Evolutionary conservation across 2,888 invertebrate species (phyloP), one percentile per base, ranked within the genome.

Genomic region (Deladenus siricidicola): DNA sequence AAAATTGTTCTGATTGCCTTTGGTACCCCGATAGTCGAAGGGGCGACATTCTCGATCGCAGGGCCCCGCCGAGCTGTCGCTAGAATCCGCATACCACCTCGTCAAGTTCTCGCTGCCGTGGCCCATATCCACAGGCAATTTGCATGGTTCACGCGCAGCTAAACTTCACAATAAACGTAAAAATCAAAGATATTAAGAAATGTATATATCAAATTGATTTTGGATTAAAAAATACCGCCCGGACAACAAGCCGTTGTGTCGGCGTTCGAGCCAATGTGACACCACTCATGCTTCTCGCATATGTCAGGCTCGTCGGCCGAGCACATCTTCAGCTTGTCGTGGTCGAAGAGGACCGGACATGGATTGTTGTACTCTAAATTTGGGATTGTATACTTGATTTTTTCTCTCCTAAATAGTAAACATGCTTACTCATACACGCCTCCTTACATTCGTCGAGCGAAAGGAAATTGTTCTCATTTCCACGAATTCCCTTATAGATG

Each of bases 1-100:
- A 65, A 76, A 77, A 62, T 77, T 77, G 68, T 77, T 77, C 62
- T 77, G 77, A 45, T 77, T 77, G 59, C 77, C 77, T 42, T 71
- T 70, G 21, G 70, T 61, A 47, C 75, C 74, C 52, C 50, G 51
- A 39, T 77, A 77, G n/a, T 63, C 66, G 66, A 77, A 77, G 8
- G 71, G 68, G 56, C 74, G 73, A 62, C 77, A 77, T 52, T 71
- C 56, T 23, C 72, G 63, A 42, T 55, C 67, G 64, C 77, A 77
- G 1, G 74, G 67, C 29, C 70, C 68, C 60, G 76, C 75, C 21
- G 60, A 3, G 3, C 68, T 68, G 60, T 76, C 76, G 17, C 58
- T 58, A 3, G 73, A 70, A 54, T 76, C 76, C 3, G 70, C 70
- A 50, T 70, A 74, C 77, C 77, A 77, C 49, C 72, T 56, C 3